Conservation (phyloP, 2,797 vertebrate genomes). For the Squalus acanthias region DNA sequence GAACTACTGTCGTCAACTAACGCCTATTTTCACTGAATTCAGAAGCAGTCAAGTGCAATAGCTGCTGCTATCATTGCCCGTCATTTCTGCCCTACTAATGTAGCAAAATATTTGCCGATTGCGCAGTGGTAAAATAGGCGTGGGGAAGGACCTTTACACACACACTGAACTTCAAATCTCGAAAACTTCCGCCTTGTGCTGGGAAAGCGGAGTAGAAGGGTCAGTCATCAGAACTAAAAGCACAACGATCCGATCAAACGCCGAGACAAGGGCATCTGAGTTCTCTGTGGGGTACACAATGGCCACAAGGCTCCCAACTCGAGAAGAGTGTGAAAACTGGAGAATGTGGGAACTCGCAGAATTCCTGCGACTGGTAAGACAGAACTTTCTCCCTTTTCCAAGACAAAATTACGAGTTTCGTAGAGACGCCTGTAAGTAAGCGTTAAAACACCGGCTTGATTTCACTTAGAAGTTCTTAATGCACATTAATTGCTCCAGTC, state of each 20-base stretch:
- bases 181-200: constrained; percentile 1
- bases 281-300: constrained; percentile 41
- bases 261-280: neutral
- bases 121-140: neutral
- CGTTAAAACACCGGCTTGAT: neutral
- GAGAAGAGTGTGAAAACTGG: constrained; percentile 72
- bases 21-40: neutral
- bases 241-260: neutral
- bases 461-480: neutral
- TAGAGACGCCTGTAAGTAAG: neutral
- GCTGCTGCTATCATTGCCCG: neutral
- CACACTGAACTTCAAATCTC: neutral
- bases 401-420: neutral
- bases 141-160: neutral
- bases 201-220: neutral
- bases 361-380: constrained; percentile 69
- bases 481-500: neutral
- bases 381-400: neutral
- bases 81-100: neutral
- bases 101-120: neutral
- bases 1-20: neutral
- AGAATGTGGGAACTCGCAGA: constrained; percentile 61
- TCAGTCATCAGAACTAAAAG: neutral
- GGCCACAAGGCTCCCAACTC: constrained; percentile 68
- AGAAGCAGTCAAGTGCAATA: neutral